Evolutionary conservation across 2,888 invertebrate genomes (phyloP).

Genomic region (Hipparchia sbordonii): DNA sequence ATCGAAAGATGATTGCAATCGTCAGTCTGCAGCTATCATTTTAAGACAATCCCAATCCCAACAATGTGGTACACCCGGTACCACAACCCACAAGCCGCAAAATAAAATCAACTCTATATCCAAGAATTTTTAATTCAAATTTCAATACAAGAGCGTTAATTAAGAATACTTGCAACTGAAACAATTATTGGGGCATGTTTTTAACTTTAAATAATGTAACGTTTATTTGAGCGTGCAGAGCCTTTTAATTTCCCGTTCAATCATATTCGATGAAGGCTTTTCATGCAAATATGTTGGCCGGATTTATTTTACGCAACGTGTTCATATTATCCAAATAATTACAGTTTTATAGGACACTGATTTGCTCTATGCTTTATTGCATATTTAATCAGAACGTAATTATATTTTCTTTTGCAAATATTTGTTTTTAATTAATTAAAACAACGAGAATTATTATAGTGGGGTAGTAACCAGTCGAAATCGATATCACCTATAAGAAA

Average conservation of each 20-base stretch:
- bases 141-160: conserved; percentile 17
- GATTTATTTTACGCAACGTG: conserved; percentile 12
- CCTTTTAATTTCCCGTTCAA: conserved; percentile 17
- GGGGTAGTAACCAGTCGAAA: neutral
- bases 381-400: neutral
- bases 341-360: conserved; percentile 3
- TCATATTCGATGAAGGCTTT: conserved; percentile 20
- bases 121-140: neutral
- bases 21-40: no score
- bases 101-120: neutral
- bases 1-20: no score
- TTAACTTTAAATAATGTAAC: conserved; percentile 14
- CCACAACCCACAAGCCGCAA: no score
- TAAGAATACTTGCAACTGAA: conserved; percentile 5
- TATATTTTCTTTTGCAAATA: neutral
- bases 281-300: conserved; percentile 20
- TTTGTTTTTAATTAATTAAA: neutral
- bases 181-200: conserved; percentile 1
- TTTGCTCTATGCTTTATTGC: no score
- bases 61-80: no score
- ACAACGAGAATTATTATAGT: neutral
- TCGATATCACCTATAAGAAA: neutral
- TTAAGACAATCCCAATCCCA: no score
- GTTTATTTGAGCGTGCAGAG: conserved; percentile 16
- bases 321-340: conserved; percentile 20